These are phyloP conservation scores for Varecia variegata DNA, from an alignment of 2,797 vertebrate species.

Conservation along the genomic window DNA sequence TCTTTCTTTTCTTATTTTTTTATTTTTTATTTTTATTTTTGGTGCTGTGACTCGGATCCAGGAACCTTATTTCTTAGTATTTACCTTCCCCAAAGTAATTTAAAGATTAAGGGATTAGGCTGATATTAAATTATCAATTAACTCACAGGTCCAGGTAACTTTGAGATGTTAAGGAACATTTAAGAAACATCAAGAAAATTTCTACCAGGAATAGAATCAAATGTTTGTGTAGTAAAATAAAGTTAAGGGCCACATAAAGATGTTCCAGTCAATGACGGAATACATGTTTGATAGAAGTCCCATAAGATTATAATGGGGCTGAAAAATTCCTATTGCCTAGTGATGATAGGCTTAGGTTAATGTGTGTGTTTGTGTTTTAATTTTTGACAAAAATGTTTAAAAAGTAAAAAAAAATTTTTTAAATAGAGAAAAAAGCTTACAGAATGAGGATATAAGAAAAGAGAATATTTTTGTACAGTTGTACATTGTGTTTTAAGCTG, in stretches of 20 bases:
- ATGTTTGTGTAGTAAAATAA: background rate
- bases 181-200: constrained; percentile 2
- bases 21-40: too few species aligned
- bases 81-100: background rate
- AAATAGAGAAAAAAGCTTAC: background rate
- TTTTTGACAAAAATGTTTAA: background rate
- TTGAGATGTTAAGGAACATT: background rate
- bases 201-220: background rate
- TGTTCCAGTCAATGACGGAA: background rate
- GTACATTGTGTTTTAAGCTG: background rate
- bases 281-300: background rate
- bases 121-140: background rate
- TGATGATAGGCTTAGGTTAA: background rate
- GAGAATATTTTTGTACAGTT: too few species aligned
- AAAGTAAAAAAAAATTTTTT: background rate
- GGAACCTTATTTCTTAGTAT: background rate
- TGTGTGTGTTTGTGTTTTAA: background rate
- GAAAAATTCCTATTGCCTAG: background rate
- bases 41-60: background rate
- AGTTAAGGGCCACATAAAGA: background rate
- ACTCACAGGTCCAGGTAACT: background rate
- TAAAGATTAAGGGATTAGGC: background rate
- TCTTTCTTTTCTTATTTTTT: too few species aligned
- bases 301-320: background rate
- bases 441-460: background rate